Conservation (phyloP, 2,888 invertebrate species). For the Oxystoma pomonae region DNA sequence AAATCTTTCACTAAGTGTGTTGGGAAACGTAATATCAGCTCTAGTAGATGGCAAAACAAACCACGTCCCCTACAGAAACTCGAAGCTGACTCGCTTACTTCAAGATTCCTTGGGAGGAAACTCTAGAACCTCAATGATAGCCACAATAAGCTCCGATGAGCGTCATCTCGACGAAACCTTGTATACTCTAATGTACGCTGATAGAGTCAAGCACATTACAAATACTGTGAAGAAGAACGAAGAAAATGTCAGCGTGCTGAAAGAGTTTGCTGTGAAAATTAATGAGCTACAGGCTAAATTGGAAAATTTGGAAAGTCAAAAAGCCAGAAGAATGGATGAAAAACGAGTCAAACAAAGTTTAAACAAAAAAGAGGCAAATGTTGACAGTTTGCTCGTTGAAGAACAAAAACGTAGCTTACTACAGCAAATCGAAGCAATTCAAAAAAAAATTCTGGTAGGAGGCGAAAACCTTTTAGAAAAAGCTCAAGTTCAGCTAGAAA, state of each 20-base stretch:
- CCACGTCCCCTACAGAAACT: conserved; percentile 95
- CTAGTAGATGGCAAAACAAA: conserved; percentile 92
- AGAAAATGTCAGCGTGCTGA: conserved; percentile 79
- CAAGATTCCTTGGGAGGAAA: conserved; percentile 96
- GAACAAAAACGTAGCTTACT: conserved; percentile 51
- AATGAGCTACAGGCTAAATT: conserved; percentile 72
- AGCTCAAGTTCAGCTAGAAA: conserved; percentile 81
- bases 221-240: conserved; percentile 93
- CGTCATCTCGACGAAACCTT: conserved; percentile 92
- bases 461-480: conserved; percentile 96
- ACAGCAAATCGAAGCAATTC: conserved; percentile 60
- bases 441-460: conserved; percentile 92
- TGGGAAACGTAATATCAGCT: conserved; percentile 96
- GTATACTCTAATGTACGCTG: conserved; percentile 91
- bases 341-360: conserved; percentile 31
- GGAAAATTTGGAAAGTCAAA: conserved; percentile 43
- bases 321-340: conserved; percentile 63
- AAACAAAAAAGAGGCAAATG: conserved; percentile 20
- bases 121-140: conserved; percentile 89
- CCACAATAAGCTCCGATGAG: conserved; percentile 89
- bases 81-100: conserved; percentile 87
- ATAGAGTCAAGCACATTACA: conserved; percentile 92
- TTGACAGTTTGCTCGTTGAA: conserved; percentile 47
- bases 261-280: conserved; percentile 81
- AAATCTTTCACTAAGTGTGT: conserved; percentile 89